Evolutionary conservation across 2,797 vertebrate genomes (phyloP), one percentile per base, ranked within the genome.

Genomic region (Clarias pachynema): DNA sequence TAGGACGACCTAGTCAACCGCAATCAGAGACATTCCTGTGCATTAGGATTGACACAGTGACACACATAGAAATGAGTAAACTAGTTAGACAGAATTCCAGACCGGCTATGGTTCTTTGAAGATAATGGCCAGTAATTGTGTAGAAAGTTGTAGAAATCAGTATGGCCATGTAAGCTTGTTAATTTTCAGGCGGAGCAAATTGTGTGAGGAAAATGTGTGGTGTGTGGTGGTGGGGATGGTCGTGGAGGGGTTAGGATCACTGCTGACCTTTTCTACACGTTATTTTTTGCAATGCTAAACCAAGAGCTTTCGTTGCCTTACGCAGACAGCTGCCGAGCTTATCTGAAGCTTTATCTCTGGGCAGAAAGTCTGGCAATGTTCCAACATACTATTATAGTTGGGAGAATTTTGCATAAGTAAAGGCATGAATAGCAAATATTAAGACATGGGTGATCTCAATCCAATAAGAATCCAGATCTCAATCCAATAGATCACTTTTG

Each of bases 1-100:
- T n/a, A 49, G 40, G 40, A 22, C n/a, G 0, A 26, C 24, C 44
- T 26, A 16, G 44, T 56, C 49, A 56, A 4, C 0, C 4, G 14
- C 15, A 74, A 8, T 74, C 72, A 29, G 44, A 56, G 72, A 74
- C 72, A 74, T 53, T 74, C 72, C 44, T 53, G n/a, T 56, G 14
- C 44, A 8, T 74, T 53, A 74, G 72, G n/a, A 74, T 3, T 29
- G 16, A 9, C 15, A 9, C 3, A 18, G 18, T 74, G 72, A 56
- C n/a, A 10, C 72, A 74, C 72, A 20, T 6, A 56, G 72, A 18
- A 56, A 18, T 20, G 72, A 49, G 24, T 29, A 74, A 56, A 5
- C 14, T 26, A 74, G 49, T 74, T 74, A 74, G 6, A 29, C 15
- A 1, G 15, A 56, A 74, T 74, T 74, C 18, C n/a, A 53, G n/a